These are phyloP conservation scores for Lithophane socia DNA, from an alignment of 2,888 invertebrate genomes.

Conservation along the genomic window DNA sequence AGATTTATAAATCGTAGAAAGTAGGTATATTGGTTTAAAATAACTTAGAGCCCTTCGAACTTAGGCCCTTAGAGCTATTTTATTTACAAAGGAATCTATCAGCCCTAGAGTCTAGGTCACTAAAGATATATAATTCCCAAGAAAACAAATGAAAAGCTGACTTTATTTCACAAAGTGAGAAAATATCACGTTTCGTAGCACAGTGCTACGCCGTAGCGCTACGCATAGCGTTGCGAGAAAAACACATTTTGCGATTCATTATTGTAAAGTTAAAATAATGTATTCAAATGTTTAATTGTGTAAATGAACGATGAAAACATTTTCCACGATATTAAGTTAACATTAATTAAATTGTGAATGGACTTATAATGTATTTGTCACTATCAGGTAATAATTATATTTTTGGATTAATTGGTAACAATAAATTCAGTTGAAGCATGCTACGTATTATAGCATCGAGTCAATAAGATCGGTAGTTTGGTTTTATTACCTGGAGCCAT, in stretches of 20 bases:
- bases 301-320: neutral
- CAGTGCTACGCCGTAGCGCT: slow-evolving; percentile 24
- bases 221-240: neutral
- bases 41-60: too few relatives aligned
- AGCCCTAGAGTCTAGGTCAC: neutral
- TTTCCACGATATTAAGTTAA: too few relatives aligned
- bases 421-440: neutral
- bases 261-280: neutral
- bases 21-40: too few relatives aligned
- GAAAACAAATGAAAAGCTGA: neutral
- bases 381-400: neutral
- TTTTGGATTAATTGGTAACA: neutral
- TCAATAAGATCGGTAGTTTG: neutral
- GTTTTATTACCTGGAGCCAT: slow-evolving; percentile 22
- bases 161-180: neutral
- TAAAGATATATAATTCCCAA: neutral
- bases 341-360: neutral
- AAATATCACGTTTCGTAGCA: slow-evolving; percentile 7
- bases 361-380: neutral
- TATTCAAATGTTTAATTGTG: neutral
- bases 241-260: neutral
- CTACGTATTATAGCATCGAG: neutral
- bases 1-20: neutral
- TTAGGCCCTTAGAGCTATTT: too few relatives aligned
- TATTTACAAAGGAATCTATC: neutral